Percentiles rank a stretch among this genome's conserved stretches.
Conservation (phyloP, 2,113 vertebrate species). For the Engraulis encrasicolus region DNA sequence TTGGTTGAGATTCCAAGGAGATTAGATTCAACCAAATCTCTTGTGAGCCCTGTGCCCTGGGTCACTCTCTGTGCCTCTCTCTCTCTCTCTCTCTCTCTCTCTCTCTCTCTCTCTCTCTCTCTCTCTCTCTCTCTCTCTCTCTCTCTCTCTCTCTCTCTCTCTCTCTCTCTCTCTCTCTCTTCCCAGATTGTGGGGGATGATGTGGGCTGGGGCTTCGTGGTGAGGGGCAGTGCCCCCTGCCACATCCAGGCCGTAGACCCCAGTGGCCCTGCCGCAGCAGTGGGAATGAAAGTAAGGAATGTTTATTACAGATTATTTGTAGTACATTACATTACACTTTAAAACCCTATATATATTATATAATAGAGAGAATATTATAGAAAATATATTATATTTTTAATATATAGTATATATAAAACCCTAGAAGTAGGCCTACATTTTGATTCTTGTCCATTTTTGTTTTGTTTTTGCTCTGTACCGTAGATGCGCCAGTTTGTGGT, state of each 20-base stretch:
- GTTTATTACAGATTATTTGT: too few species aligned
- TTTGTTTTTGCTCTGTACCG: too few species aligned
- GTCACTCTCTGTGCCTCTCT: neutral
- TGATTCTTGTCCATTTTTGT: neutral
- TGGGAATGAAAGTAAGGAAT: slow-evolving; percentile 89
- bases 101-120: neutral
- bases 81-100: neutral
- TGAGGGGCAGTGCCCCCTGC: slow-evolving; percentile 92
- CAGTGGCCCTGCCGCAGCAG: slow-evolving; percentile 90
- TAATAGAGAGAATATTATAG: too few species aligned
- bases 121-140: neutral
- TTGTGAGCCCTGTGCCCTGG: neutral
- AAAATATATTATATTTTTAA: too few species aligned
- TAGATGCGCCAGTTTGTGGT: slow-evolving; percentile 90
- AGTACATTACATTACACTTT: too few species aligned
- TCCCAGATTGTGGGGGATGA: slow-evolving; percentile 90
- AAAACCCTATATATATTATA: too few species aligned
- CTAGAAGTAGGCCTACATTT: neutral
- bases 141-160: too few species aligned
- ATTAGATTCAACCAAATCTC: neutral
- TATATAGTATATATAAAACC: neutral
- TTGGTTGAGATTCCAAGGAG: neutral
- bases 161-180: neutral
- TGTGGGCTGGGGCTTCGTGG: slow-evolving; percentile 98
- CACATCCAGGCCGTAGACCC: slow-evolving; percentile 98